Evolutionary conservation across 1,140 invertebrate species (phyloP), one percentile per base, ranked within the genome.

Genomic region (Drosophila arizonae): DNA sequence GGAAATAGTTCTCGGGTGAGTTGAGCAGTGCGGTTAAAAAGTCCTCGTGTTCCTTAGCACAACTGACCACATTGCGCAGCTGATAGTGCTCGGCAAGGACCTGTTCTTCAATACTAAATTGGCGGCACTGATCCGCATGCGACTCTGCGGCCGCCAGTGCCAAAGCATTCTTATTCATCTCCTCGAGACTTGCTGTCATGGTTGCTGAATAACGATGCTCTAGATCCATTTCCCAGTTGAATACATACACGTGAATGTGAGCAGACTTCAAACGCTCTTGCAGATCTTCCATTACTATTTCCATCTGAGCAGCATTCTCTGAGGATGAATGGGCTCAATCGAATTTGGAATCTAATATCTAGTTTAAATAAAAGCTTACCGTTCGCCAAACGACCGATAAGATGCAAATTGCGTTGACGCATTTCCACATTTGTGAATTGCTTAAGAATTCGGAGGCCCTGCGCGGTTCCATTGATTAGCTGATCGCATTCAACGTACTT

Each of bases 221-320:
- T 5, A 73, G 51, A 33, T 90, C 81, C 85, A 89, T 89, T 81
- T 85, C 86, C 85, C 85, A 89, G 48, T 85, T 90, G 17, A 89
- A 90, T 0, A 77, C 76, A 43, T 77, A 30, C 6, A 91, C 55
- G 26, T 50, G 56, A 26, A 91, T 39, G 43, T 90, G 70, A 28
- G 72, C 45, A 3, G 87, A 55, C 15, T 86, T 82, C 1, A 91
- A 48, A 45, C 65, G 69, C 0, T 79, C 77, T 6, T 68, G 76
- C 45, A 87, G 36, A 24, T 63, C 43, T 2, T 26, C 6, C 55
- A 90, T 24, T 33, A 85, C 26, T 0, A 13, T 8, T 54, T 81
- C 76, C 54, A 91, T n/a, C 11, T 50, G 45, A 13, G 41, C 50
- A 6, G 70, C 76, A 17, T 90, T 80, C 0, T 48, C 90, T 90